Conservation (phyloP, 2,888 invertebrate species). For the Tetragonula carbonaria region DNA sequence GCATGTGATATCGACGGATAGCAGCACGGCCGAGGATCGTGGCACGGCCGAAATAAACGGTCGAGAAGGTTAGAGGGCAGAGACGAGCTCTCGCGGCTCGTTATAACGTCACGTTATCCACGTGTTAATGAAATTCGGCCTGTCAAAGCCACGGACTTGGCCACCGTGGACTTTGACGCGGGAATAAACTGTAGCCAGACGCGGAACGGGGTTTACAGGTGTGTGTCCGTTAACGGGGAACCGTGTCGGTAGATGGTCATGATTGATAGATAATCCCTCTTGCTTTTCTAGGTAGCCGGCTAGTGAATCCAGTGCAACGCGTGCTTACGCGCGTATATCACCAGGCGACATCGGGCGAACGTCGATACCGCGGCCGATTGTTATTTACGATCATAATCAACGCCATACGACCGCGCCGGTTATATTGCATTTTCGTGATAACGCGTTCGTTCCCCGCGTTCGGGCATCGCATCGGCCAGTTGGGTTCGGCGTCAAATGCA, state of each 20-base stretch:
- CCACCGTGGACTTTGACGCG: constrained; percentile 45
- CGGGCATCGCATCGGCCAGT: not conserved
- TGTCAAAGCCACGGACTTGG: constrained; percentile 60
- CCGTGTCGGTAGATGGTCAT: constrained; percentile 52
- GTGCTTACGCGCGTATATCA: constrained; percentile 69
- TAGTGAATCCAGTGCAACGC: constrained; percentile 43
- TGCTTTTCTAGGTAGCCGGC: constrained; percentile 37
- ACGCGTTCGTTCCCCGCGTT: constrained; percentile 29
- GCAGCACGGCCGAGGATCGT: not conserved
- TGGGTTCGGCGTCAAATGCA: not conserved
- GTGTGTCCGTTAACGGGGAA: constrained; percentile 24
- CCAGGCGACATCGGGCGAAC: constrained; percentile 74
- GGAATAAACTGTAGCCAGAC: constrained; percentile 63
- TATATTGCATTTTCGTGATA: constrained; percentile 57
- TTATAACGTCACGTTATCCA: constrained; percentile 35
- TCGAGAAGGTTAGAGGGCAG: constrained; percentile 5
- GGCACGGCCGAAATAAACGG: constrained; percentile 15
- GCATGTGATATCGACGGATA: constrained; percentile 4
- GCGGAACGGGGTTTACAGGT: constrained; percentile 36
- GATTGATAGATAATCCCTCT: constrained; percentile 71
- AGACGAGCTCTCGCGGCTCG: not conserved
- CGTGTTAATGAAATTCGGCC: constrained; percentile 68
- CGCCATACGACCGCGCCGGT: constrained; percentile 40
- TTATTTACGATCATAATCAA: constrained; percentile 80
- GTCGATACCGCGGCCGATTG: constrained; percentile 74